Evolutionary conservation across 2,797 vertebrate species (phyloP).

Genomic region (Xerus rutilus): DNA sequence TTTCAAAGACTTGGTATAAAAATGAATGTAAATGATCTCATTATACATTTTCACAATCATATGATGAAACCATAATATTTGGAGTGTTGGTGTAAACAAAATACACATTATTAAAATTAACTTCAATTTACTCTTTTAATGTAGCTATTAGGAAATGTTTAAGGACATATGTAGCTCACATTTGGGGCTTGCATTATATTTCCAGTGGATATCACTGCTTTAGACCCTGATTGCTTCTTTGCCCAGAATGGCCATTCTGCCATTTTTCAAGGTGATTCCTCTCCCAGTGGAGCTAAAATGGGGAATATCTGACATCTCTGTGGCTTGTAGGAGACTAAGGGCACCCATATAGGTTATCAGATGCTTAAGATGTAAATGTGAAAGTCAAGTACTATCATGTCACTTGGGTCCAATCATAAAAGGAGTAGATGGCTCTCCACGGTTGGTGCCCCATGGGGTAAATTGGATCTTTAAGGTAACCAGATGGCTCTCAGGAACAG

Average conservation of each 20-base stretch:
- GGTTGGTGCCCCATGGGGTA: conserved; percentile 74
- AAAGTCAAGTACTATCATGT: conserved; percentile 38
- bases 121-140: background rate
- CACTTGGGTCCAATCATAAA: conserved; percentile 23
- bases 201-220: background rate
- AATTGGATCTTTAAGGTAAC: conserved; percentile 80
- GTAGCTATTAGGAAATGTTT: background rate
- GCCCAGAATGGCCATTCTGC: background rate
- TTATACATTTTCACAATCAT: background rate
- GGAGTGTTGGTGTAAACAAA: background rate
- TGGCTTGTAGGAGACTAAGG: background rate
- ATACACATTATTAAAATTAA: background rate
- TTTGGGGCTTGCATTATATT: background rate
- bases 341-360: background rate
- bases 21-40: background rate
- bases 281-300: background rate
- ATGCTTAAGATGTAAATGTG: conserved; percentile 20
- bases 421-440: conserved; percentile 20
- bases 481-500: conserved; percentile 80
- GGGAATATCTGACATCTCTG: background rate
- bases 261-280: background rate
- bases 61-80: background rate
- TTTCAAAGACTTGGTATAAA: background rate
- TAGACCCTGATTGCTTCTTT: background rate
- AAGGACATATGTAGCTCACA: fast-evolving